A percentile compares a stretch with the other conserved stretches of the same genome.
These are phyloP conservation scores for Taenioides sp. DNA, from an alignment of 2,797 vertebrate species.

Conservation along the genomic window DNA sequence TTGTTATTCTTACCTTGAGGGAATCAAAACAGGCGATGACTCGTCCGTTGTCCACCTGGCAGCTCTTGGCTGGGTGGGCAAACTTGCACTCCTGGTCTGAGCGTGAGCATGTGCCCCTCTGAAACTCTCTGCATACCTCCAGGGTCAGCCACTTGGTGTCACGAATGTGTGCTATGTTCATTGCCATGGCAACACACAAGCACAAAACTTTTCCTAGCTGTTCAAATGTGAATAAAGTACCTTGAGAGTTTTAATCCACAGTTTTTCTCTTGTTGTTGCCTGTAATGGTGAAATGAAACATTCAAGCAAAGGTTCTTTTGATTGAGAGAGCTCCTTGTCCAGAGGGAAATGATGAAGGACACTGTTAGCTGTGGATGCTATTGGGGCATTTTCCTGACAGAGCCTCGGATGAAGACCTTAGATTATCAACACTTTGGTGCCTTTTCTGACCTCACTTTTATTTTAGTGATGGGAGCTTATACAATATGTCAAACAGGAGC, in stretches of 20 bases:
- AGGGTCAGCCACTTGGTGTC: conserved; percentile 99
- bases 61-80: conserved; percentile 94
- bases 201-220: conserved; percentile 44
- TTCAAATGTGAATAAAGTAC: conserved; percentile 36
- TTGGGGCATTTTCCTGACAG: conserved; percentile 46
- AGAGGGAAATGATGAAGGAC: conserved; percentile 63
- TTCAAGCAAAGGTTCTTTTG: conserved; percentile 44
- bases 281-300: conserved; percentile 46
- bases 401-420: conserved; percentile 32
- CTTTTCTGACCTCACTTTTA: conserved; percentile 29
- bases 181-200: conserved; percentile 76
- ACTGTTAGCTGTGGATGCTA: conserved; percentile 39
- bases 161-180: conserved; percentile 94
- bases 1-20: conserved; percentile 88
- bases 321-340: conserved; percentile 51
- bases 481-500: conserved; percentile 37
- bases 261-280: conserved; percentile 33
- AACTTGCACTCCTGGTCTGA: conserved; percentile 98
- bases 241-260: conserved; percentile 58
- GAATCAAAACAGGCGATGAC: conserved; percentile 99
- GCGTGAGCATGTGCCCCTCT: conserved; percentile 95
- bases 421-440: conserved; percentile 21
- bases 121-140: conserved; percentile 98
- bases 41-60: conserved; percentile 98
- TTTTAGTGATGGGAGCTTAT: conserved; percentile 48